Evolutionary conservation across 35 echinoderm and acorn worm species (phyloP).

Genomic region (Amphiura filiformis): DNA sequence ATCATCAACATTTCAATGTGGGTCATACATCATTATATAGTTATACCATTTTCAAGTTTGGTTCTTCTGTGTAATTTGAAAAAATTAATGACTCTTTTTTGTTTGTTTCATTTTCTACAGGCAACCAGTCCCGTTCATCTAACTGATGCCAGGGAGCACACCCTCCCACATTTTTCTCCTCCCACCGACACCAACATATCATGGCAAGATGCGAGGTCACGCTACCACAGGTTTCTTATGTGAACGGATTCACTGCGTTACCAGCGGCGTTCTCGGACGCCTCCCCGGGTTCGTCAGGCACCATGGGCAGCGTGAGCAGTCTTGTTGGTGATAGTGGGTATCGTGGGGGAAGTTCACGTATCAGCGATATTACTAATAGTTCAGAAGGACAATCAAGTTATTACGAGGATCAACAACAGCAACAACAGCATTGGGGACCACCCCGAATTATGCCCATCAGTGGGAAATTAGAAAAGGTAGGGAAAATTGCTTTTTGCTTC

Average conservation of each 20-base stretch:
- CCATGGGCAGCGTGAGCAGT: slow-evolving; percentile 48
- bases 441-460: background rate
- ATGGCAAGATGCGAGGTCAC: slow-evolving; percentile 8
- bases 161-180: background rate
- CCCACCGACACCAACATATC: background rate
- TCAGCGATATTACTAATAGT: slow-evolving; percentile 32
- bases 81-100: too few species aligned
- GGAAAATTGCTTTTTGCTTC: background rate
- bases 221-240: background rate
- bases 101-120: background rate
- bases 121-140: background rate
- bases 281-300: slow-evolving; percentile 3
- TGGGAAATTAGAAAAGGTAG: background rate
- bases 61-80: too few species aligned
- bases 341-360: slow-evolving; percentile 27
- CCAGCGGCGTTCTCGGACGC: background rate
- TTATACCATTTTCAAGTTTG: too few species aligned
- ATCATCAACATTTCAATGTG: too few species aligned
- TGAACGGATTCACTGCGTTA: background rate
- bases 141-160: background rate
- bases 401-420: background rate
- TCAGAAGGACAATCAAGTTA: background rate
- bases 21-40: too few species aligned
- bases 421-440: background rate
- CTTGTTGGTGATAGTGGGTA: slow-evolving; percentile 49